These are phyloP conservation scores for Drosophila murphyi DNA, from an alignment of 1,140 invertebrate genomes.

Conservation along the genomic window DNA sequence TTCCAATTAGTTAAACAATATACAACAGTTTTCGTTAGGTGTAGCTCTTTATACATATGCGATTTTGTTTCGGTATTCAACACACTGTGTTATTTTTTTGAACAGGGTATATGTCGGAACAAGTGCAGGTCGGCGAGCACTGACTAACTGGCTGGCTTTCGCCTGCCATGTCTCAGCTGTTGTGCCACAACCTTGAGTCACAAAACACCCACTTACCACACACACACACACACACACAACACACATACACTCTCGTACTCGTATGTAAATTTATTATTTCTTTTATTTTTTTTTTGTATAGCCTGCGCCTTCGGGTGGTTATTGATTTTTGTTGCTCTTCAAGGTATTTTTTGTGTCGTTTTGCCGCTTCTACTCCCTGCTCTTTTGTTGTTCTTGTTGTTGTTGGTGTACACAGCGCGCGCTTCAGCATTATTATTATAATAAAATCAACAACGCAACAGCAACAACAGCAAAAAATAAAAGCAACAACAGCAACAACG, in stretches of 20 bases:
- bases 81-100: not conserved
- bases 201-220: slow-evolving; percentile 26
- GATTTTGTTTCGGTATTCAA: too few species aligned
- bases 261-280: slow-evolving; percentile 45
- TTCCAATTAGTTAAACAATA: too few species aligned
- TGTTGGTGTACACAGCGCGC: slow-evolving; percentile 31
- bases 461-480: slow-evolving; percentile 20
- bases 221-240: slow-evolving; percentile 26
- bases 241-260: slow-evolving; percentile 10
- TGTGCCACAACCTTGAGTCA: slow-evolving; percentile 52
- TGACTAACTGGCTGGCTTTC: slow-evolving; percentile 46
- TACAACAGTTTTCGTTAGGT: too few species aligned
- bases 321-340: slow-evolving; percentile 66
- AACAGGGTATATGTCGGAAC: not conserved
- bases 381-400: slow-evolving; percentile 33
- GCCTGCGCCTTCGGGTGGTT: slow-evolving; percentile 64
- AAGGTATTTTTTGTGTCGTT: slow-evolving; percentile 19
- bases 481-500: not conserved
- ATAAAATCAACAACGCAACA: slow-evolving; percentile 61
- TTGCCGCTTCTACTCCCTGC: not conserved
- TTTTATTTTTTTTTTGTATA: slow-evolving; percentile 16
- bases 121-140: not conserved
- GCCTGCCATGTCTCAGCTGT: slow-evolving; percentile 43
- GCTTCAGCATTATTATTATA: slow-evolving; percentile 70
- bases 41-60: too few species aligned